Conservation (phyloP, 2,797 vertebrate species). For the Eulemur albifrons region DNA sequence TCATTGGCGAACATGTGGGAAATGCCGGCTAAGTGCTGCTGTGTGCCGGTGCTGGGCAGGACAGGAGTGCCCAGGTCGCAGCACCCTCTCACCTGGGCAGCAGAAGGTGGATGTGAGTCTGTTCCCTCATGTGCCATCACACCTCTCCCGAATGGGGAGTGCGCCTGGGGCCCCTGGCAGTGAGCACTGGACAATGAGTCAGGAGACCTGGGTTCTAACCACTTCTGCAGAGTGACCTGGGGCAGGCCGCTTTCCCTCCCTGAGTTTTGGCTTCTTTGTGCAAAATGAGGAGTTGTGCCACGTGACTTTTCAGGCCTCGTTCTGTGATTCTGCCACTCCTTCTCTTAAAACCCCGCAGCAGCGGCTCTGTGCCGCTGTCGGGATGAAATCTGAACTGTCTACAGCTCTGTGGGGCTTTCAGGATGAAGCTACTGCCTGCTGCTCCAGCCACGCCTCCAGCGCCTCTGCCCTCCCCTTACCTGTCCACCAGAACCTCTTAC, state of each 20-base stretch:
- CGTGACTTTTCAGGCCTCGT: neutral
- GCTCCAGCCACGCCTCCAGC: neutral
- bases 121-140: neutral
- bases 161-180: neutral
- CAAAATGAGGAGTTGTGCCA: neutral
- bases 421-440: fast-evolving
- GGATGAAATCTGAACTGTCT: neutral
- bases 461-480: neutral
- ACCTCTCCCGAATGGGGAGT: neutral
- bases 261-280: neutral
- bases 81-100: neutral
- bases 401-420: neutral
- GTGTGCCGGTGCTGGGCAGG: fast-evolving
- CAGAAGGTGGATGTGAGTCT: fast-evolving
- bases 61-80: fast-evolving
- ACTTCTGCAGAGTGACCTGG: neutral
- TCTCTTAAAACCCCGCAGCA: neutral
- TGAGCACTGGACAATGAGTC: neutral
- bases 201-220: neutral
- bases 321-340: neutral
- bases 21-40: neutral
- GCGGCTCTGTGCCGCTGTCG: neutral
- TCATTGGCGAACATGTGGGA: neutral
- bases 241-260: neutral
- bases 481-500: neutral